Conservation (phyloP, 2,113 vertebrate genomes). For the Anguilla rostrata region DNA sequence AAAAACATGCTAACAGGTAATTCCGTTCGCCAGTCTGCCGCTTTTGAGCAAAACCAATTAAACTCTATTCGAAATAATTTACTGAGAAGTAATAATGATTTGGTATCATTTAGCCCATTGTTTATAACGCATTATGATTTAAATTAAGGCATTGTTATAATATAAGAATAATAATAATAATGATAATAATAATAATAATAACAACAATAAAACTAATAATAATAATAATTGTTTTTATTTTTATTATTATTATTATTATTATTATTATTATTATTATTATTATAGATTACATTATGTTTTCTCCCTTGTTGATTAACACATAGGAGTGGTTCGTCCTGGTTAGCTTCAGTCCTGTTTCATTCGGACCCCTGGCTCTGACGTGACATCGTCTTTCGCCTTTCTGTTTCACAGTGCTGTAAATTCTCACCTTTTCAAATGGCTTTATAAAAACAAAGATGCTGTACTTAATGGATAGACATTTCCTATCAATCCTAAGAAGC, state of each 20-base stretch:
- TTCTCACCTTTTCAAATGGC: not conserved
- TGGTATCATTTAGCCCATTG: too few relatives aligned
- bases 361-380: not conserved
- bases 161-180: not conserved
- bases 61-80: not conserved
- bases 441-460: not conserved
- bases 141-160: not conserved
- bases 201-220: too few relatives aligned
- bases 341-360: too few relatives aligned
- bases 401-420: not conserved
- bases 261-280: not conserved
- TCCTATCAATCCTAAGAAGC: not conserved
- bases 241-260: not conserved
- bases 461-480: not conserved
- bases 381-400: not conserved
- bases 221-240: too few relatives aligned
- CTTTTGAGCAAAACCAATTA: not conserved
- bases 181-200: not conserved
- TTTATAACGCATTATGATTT: too few relatives aligned
- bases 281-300: not conserved
- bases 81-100: not conserved
- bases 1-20: not conserved
- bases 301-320: too few relatives aligned
- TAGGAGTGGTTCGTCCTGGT: too few relatives aligned
- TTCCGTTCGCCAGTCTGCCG: not conserved